Conservation (phyloP, 2,797 vertebrate species). For the Oryzias sinensis region DNA sequence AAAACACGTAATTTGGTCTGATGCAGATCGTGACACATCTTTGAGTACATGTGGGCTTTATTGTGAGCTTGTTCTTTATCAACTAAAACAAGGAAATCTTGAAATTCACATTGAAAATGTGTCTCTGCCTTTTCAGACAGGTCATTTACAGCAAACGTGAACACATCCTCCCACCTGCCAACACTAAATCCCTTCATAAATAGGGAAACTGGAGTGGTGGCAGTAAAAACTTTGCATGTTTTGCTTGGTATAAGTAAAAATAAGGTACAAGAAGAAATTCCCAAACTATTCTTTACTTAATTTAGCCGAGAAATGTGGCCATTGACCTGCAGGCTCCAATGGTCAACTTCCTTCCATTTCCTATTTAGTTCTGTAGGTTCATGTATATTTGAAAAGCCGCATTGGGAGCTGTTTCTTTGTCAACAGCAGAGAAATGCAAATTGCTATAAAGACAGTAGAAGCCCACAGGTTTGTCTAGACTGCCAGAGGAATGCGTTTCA, state of each 20-base stretch:
- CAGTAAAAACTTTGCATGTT: slow-evolving; percentile 58
- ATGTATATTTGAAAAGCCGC: slow-evolving; percentile 3
- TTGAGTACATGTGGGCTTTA: slow-evolving; percentile 13
- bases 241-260: slow-evolving; percentile 60
- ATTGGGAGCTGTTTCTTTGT: slow-evolving; percentile 23
- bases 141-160: slow-evolving; percentile 13
- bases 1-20: slow-evolving; percentile 22
- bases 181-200: slow-evolving; percentile 57
- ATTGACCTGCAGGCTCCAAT: slow-evolving; percentile 43
- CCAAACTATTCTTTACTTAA: slow-evolving; percentile 51
- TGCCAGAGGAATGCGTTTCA: slow-evolving; percentile 64
- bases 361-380: neutral
- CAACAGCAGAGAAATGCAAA: slow-evolving; percentile 55
- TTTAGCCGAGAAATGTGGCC: slow-evolving; percentile 49
- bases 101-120: no score
- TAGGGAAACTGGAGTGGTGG: slow-evolving; percentile 54
- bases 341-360: slow-evolving; percentile 11
- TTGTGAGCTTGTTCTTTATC: no score
- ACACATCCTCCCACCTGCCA: slow-evolving; percentile 44
- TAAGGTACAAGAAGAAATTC: slow-evolving; percentile 58
- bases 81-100: no score
- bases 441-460: slow-evolving; percentile 60
- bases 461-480: slow-evolving; percentile 64
- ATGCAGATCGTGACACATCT: slow-evolving; percentile 37
- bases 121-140: slow-evolving; percentile 4